Conservation (phyloP, 2,797 vertebrate genomes). For the Oryzias dopingdopingensis region DNA sequence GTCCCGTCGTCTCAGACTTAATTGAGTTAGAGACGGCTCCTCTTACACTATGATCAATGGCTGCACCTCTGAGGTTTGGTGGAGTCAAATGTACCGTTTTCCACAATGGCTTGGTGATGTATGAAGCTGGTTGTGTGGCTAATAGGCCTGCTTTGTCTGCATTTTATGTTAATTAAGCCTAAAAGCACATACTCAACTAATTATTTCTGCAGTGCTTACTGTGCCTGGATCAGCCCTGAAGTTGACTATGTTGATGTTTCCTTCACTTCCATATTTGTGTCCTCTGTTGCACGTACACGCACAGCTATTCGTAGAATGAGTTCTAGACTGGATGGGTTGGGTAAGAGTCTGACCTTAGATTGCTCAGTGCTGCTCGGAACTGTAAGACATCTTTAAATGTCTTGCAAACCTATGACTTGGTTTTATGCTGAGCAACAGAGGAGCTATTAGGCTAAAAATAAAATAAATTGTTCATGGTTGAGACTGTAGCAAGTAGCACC, state of each 20-base stretch:
- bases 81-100: conserved; percentile 15
- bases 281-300: no score
- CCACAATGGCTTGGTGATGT: conserved; percentile 6
- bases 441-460: conserved; percentile 70
- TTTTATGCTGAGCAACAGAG: conserved; percentile 48
- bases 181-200: background rate
- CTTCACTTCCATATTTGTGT: no score
- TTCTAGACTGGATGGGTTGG: no score
- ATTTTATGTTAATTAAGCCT: conserved; percentile 16
- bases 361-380: conserved; percentile 2
- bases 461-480: conserved; percentile 69
- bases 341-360: conserved; percentile 6
- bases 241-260: no score
- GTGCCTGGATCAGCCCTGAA: conserved; percentile 26
- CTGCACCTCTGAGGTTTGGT: conserved; percentile 12
- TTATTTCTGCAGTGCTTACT: background rate
- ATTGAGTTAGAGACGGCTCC: conserved; percentile 53
- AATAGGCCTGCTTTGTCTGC: background rate
- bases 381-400: conserved; percentile 11
- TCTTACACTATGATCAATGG: conserved; percentile 47
- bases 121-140: conserved; percentile 1
- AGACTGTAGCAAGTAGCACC: conserved; percentile 53
- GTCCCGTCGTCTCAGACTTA: conserved; percentile 42
- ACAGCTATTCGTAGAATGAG: no score
- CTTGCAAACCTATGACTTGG: conserved; percentile 32